Conservation (phyloP, 2,797 vertebrate genomes). For the Nyctalus aviator region DNA sequence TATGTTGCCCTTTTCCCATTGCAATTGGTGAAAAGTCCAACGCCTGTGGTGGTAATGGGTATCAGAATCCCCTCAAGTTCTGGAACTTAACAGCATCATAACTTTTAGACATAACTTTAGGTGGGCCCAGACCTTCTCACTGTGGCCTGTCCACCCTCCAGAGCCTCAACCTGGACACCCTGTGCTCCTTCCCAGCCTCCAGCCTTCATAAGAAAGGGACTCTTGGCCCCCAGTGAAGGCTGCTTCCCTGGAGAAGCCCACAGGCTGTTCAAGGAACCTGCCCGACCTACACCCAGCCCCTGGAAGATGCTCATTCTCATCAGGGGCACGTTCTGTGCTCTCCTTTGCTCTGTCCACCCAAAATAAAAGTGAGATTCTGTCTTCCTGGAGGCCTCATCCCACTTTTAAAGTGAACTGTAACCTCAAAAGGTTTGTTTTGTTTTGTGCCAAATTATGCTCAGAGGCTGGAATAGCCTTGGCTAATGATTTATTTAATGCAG, state of each 20-base stretch:
- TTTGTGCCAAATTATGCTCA: background rate
- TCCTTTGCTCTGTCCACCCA: background rate
- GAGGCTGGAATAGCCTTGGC: background rate
- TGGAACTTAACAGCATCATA: background rate
- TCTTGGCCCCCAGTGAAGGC: background rate
- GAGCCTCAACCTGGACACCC: background rate
- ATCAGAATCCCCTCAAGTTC: background rate
- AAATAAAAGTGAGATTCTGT: background rate
- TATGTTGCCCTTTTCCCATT: background rate
- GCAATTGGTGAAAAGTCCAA: background rate
- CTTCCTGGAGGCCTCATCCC: background rate
- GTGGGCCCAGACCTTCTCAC: background rate
- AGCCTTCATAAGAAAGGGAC: background rate
- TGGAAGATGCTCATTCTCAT: background rate
- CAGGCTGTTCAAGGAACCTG: background rate
- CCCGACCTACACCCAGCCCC: no score
- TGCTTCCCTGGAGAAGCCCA: background rate
- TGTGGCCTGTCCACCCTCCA: background rate
- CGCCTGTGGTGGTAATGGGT: no score
- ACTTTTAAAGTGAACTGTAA: background rate
- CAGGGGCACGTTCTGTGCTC: background rate
- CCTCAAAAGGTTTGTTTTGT: background rate
- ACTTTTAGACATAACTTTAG: background rate
- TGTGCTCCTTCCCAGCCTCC: background rate
- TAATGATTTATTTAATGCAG: background rate